A percentile compares a stretch with the other conserved stretches of the same genome.
Evolutionary conservation across 30 jellyfish, hydroid and myxozoan species (phyloP).

Genomic region (Mastigias papua): DNA sequence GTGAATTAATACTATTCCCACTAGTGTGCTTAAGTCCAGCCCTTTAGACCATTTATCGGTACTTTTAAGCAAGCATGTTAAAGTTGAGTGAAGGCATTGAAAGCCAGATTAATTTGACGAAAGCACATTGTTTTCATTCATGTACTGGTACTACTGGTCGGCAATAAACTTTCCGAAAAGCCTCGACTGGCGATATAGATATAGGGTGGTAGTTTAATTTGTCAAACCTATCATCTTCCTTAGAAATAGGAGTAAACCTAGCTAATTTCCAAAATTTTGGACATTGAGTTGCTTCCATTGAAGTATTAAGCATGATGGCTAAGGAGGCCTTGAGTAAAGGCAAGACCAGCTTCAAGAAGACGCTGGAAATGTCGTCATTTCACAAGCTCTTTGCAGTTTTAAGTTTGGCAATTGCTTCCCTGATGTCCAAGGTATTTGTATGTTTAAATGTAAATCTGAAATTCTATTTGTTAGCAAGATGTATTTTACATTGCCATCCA

Average conservation of each 20-base stretch:
- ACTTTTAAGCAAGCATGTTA: slow-evolving; percentile 8
- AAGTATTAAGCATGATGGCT: slow-evolving; percentile 7
- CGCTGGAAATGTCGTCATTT: background rate
- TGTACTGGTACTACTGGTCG: slow-evolving; percentile 14
- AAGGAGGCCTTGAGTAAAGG: background rate
- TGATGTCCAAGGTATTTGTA: no score
- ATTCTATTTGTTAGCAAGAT: no score
- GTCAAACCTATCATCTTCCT: background rate
- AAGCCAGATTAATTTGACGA: slow-evolving; percentile 7
- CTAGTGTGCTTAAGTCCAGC: slow-evolving; percentile 3
- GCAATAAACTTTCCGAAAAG: slow-evolving; percentile 6
- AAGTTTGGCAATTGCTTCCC: no score
- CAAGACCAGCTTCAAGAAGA: slow-evolving; percentile 7
- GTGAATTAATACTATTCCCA: slow-evolving; percentile 15
- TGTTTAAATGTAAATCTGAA: no score
- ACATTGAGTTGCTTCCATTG: slow-evolving; percentile 16
- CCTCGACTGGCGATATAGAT: background rate
- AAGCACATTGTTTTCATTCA: background rate
- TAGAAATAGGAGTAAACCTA: background rate
- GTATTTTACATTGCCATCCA: background rate
- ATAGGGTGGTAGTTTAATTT: slow-evolving; percentile 11
- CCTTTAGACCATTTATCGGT: background rate
- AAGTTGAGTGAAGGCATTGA: slow-evolving; percentile 14
- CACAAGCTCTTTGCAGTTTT: background rate
- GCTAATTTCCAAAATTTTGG: background rate